These are phyloP conservation scores for Bathynomus jamesi DNA, from an alignment of 1,140 invertebrate species.

Conservation along the genomic window DNA sequence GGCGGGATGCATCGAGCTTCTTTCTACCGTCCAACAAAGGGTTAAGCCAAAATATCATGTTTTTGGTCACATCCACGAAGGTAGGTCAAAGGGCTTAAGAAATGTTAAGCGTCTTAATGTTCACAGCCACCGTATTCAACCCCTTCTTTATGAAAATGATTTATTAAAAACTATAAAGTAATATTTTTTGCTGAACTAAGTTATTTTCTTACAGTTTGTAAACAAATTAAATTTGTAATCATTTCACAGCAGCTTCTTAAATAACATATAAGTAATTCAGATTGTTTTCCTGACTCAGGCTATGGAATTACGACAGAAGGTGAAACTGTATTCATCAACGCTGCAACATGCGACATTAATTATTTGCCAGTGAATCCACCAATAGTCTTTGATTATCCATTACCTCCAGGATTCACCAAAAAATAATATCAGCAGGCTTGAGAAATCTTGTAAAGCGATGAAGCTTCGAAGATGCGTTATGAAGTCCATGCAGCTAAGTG, in stretches of 20 bases:
- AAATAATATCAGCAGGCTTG: no score
- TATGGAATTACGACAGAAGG: conserved; percentile 74
- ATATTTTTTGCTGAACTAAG: not conserved
- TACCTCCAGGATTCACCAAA: conserved; percentile 51
- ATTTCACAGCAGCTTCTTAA: no score
- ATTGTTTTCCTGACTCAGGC: no score
- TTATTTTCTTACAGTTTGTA: not conserved
- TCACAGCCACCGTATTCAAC: no score
- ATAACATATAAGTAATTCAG: no score
- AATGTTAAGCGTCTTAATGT: no score
- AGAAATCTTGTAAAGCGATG: no score
- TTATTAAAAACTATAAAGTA: no score
- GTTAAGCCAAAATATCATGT: conserved; percentile 77
- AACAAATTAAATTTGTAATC: no score
- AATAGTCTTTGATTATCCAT: conserved; percentile 68
- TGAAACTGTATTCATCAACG: conserved; percentile 71
- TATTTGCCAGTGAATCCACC: conserved; percentile 68
- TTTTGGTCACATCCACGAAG: conserved; percentile 84
- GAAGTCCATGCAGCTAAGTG: no score
- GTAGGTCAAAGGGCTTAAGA: no score
- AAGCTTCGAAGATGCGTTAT: no score
- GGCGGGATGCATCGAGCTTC: conserved; percentile 73
- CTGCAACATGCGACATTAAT: conserved; percentile 70
- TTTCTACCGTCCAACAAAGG: conserved; percentile 65
- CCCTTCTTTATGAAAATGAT: not conserved